A percentile compares a stretch with the other conserved stretches of the same genome.
phyloP scores from a whole-genome alignment of 2,113 vertebrate species.

The Elanoides forficatus region DNA sequence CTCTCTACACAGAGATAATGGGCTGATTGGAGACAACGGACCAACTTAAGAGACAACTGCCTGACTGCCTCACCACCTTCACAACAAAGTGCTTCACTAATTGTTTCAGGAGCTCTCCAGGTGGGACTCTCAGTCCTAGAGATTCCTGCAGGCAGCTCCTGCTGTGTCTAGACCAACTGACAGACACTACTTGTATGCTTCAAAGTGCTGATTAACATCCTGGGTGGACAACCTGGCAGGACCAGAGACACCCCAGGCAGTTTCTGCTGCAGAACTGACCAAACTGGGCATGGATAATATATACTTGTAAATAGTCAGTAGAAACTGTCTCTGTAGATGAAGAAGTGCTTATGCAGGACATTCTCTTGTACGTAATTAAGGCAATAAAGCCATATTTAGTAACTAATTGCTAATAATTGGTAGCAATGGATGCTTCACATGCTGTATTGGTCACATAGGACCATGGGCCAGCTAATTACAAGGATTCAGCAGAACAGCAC shows the following conservation, averaged over 20 bases:
- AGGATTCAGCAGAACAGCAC: background rate
- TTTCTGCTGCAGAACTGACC: background rate
- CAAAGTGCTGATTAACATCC: background rate
- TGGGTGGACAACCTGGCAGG: background rate
- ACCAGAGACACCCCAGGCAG: background rate
- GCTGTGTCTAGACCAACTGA: background rate
- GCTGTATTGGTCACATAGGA: background rate
- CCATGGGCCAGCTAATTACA: background rate
- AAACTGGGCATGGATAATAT: background rate
- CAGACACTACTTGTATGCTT: background rate
- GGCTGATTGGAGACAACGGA: background rate
- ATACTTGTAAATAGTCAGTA: background rate
- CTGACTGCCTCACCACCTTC: background rate
- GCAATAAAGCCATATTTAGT: background rate
- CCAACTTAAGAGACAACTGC: background rate
- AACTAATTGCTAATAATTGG: background rate
- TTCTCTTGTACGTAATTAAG: background rate
- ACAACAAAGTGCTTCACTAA: background rate
- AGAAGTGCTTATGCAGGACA: background rate
- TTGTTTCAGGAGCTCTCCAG: background rate
- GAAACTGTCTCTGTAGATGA: background rate
- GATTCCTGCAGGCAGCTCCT: conserved; percentile 15
- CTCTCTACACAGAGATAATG: background rate
- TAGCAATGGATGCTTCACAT: background rate
- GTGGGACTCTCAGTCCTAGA: background rate